phyloP scores from a whole-genome alignment of 1,140 invertebrate genomes.

The Matsumurasca onukii region DNA sequence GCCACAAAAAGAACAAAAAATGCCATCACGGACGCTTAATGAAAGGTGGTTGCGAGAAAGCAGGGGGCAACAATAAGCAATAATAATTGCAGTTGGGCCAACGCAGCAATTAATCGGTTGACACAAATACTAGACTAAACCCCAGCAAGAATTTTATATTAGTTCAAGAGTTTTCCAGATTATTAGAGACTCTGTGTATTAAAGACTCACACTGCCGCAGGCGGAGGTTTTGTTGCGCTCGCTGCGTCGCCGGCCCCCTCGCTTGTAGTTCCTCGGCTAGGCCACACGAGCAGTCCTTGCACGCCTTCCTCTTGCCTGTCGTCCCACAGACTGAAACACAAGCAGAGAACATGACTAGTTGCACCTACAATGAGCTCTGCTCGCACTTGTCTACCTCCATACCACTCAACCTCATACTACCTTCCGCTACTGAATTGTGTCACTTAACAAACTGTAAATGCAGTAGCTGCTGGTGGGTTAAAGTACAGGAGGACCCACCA shows the following conservation, averaged over 20 bases:
- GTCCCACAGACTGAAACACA: slow-evolving; percentile 74
- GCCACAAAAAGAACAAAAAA: too few species aligned
- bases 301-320: slow-evolving; percentile 92
- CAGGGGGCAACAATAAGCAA: neutral
- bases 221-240: slow-evolving; percentile 73
- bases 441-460: too few species aligned
- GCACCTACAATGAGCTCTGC: too few species aligned
- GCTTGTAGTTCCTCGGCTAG: slow-evolving; percentile 86
- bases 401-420: too few species aligned
- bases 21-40: neutral
- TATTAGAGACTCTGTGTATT: neutral
- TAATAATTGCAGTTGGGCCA: neutral
- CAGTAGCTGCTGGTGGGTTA: too few species aligned
- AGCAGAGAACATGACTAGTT: too few species aligned
- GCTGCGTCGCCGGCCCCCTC: slow-evolving; percentile 49
- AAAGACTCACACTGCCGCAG: slow-evolving; percentile 88
- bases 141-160: neutral
- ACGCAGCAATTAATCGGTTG: neutral
- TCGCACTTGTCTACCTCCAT: too few species aligned
- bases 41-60: neutral
- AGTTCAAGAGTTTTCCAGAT: neutral
- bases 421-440: too few species aligned
- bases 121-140: neutral
- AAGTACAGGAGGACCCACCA: too few species aligned
- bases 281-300: slow-evolving; percentile 97